Conservation (phyloP, 2,888 invertebrate genomes). For the Drosophila pseudotakahashii region DNA sequence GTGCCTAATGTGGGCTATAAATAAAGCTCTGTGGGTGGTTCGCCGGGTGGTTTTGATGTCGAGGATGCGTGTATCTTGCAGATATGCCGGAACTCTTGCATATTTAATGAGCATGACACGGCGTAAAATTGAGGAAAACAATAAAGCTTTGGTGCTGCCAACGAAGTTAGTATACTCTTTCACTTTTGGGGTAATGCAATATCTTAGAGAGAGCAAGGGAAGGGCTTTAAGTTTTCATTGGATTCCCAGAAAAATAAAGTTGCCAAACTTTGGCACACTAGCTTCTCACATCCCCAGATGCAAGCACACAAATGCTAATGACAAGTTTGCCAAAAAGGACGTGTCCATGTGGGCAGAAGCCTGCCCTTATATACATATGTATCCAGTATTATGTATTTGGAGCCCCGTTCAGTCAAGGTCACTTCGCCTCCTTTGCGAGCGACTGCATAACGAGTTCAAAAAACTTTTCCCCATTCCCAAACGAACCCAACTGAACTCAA, state of each 20-base stretch:
- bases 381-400: background rate
- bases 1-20: conserved; percentile 49
- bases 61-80: conserved; percentile 47
- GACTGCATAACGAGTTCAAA: conserved; percentile 41
- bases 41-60: conserved; percentile 18
- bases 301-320: conserved; percentile 38
- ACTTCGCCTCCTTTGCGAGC: conserved; percentile 30
- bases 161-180: conserved; percentile 8
- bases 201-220: background rate
- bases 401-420: conserved; percentile 36
- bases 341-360: conserved; percentile 8
- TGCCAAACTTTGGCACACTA: conserved; percentile 9
- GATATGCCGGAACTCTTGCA: conserved; percentile 46
- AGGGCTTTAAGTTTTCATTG: conserved; percentile 5
- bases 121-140: conserved; percentile 26
- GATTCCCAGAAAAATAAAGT: conserved; percentile 1
- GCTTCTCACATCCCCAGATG: conserved; percentile 6
- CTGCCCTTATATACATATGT: conserved; percentile 5
- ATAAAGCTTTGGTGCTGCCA: background rate
- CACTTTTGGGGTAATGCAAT: background rate
- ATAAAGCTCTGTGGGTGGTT: conserved; percentile 36
- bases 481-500: conserved; percentile 18
- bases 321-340: conserved; percentile 44
- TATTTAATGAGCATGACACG: conserved; percentile 46
- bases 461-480: conserved; percentile 47